A percentile compares a stretch with the other conserved stretches of the same genome.
These are phyloP conservation scores for Fragum sueziense DNA, from an alignment of 2,888 invertebrate species.

Conservation along the genomic window DNA sequence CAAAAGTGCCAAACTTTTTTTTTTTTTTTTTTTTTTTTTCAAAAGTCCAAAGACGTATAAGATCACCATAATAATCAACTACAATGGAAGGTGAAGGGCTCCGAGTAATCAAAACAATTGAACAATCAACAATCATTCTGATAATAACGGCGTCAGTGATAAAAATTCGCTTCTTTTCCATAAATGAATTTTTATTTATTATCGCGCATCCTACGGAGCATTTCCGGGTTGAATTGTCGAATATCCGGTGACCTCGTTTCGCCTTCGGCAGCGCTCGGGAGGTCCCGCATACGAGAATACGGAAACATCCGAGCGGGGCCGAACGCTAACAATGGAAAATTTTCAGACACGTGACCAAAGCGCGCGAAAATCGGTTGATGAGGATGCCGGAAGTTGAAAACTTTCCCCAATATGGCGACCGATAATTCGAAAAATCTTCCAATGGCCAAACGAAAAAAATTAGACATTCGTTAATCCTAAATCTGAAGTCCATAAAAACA, in stretches of 20 bases:
- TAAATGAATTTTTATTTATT: neutral
- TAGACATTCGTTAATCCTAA: neutral
- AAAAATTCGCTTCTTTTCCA: neutral
- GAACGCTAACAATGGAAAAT: neutral
- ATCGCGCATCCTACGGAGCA: neutral
- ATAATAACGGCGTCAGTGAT: slow-evolving; percentile 3
- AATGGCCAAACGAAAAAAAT: neutral
- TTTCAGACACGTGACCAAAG: neutral
- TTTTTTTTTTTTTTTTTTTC: neutral
- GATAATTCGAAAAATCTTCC: neutral
- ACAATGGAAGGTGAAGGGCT: slow-evolving; percentile 1
- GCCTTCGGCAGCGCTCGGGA: neutral
- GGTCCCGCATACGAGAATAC: neutral
- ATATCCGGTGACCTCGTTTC: neutral
- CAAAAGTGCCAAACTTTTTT: neutral
- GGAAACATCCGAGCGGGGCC: neutral
- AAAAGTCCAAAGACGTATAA: neutral
- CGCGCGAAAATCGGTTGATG: neutral
- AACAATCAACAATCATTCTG: neutral
- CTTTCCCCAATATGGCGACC: neutral
- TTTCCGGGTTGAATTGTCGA: neutral
- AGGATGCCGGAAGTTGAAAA: slow-evolving; percentile 7
- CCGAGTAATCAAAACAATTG: neutral
- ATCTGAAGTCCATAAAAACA: neutral
- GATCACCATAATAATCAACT: neutral